These are phyloP conservation scores for Tenthredo mesomela DNA, from an alignment of 2,888 invertebrate genomes.

Conservation along the genomic window DNA sequence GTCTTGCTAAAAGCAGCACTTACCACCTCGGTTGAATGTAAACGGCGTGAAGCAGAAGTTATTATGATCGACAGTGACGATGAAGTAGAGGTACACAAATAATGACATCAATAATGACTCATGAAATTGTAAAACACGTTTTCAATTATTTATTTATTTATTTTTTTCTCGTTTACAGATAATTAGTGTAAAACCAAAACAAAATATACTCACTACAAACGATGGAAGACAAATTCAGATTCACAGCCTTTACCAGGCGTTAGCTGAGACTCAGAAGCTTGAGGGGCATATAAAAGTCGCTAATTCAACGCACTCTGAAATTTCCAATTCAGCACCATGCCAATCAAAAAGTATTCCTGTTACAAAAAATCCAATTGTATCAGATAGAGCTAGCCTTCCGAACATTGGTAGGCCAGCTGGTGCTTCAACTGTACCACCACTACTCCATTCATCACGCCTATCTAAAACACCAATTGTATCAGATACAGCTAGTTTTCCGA, in stretches of 20 bases:
- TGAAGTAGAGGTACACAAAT: constrained; percentile 61
- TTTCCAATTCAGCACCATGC: background rate
- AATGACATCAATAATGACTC: background rate
- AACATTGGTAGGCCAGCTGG: background rate
- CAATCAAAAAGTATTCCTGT: background rate
- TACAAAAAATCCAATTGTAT: background rate
- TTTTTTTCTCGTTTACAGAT: constrained; percentile 10
- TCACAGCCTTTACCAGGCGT: background rate
- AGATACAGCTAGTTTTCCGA: background rate
- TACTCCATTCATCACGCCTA: background rate
- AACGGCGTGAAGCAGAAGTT: constrained; percentile 47
- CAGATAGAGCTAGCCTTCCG: background rate
- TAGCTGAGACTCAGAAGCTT: constrained; percentile 7
- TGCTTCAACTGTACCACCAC: background rate
- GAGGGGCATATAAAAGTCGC: background rate
- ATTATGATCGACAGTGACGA: constrained; percentile 65
- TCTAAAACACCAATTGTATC: background rate
- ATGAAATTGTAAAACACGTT: background rate
- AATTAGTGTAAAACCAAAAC: background rate
- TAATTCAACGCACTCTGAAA: background rate
- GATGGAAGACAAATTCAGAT: constrained; percentile 19
- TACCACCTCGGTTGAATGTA: background rate
- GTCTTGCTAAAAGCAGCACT: background rate
- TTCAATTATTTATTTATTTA: too few species aligned
- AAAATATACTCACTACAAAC: constrained; percentile 10